Evolutionary conservation across 2,113 vertebrate species (phyloP).

Genomic region (Melanerpes formicivorus): DNA sequence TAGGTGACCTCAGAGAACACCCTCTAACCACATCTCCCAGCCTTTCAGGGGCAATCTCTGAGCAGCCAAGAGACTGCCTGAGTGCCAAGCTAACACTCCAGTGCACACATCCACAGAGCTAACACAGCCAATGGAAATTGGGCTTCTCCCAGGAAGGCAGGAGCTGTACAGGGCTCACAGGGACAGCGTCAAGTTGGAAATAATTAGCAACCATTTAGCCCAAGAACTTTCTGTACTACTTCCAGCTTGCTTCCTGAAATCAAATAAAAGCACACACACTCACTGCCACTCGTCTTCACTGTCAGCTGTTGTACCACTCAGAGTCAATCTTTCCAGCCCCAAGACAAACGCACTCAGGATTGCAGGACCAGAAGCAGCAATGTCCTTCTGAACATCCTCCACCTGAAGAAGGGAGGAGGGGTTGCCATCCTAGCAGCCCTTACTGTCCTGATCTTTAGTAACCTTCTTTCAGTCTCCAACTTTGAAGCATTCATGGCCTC

Average conservation of each 20-base stretch:
- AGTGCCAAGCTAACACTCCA: rapidly evolving
- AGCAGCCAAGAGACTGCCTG: not conserved
- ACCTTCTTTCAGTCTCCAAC: not conserved
- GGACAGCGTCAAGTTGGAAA: not conserved
- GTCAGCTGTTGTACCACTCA: not conserved
- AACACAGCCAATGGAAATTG: not conserved
- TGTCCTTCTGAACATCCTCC: rapidly evolving
- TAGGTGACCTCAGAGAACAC: not conserved
- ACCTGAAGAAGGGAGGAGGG: not conserved
- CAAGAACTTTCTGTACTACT: not conserved
- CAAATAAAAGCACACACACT: not conserved
- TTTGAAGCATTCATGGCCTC: not conserved
- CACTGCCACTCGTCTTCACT: not conserved
- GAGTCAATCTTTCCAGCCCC: not conserved
- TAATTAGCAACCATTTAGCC: not conserved
- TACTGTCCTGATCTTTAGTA: not conserved
- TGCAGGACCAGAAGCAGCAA: not conserved
- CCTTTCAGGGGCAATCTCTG: not conserved
- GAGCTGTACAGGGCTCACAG: not conserved
- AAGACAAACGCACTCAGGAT: not conserved
- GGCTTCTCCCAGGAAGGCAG: not conserved
- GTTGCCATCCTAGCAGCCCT: not conserved
- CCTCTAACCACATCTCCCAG: not conserved
- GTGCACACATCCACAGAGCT: not conserved
- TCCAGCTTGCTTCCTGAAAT: not conserved